A percentile compares a stretch with the other conserved stretches of the same genome.
These are phyloP conservation scores for Stenolophus ochropezus DNA, from an alignment of 2,888 invertebrate species.

Conservation along the genomic window DNA sequence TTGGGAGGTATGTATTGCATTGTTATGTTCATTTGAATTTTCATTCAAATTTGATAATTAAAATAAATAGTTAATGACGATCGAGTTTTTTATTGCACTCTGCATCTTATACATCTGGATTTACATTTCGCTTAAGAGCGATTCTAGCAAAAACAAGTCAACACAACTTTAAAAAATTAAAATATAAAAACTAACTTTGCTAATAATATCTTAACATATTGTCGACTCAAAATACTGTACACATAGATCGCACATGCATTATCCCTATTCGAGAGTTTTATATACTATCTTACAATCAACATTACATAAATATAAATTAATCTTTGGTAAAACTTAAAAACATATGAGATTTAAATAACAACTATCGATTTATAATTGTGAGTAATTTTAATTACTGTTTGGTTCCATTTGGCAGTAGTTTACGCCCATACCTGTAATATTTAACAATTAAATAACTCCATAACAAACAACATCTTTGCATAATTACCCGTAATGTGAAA, in stretches of 20 bases:
- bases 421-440: slow-evolving; percentile 68
- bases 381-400: slow-evolving; percentile 38
- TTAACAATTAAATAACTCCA: slow-evolving; percentile 17
- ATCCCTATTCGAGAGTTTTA: slow-evolving; percentile 23
- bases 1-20: slow-evolving; percentile 52
- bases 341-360: slow-evolving; percentile 9
- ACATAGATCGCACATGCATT: slow-evolving; percentile 35
- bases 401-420: slow-evolving; percentile 27
- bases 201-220: slow-evolving; percentile 35
- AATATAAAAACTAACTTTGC: slow-evolving; percentile 17
- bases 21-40: slow-evolving; percentile 54
- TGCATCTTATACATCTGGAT: slow-evolving; percentile 40
- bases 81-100: slow-evolving; percentile 47
- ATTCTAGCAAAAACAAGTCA: slow-evolving; percentile 23
- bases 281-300: slow-evolving; percentile 25
- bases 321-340: slow-evolving; percentile 48
- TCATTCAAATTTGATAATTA: slow-evolving; percentile 51
- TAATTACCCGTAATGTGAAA: slow-evolving; percentile 86
- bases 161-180: slow-evolving; percentile 31
- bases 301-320: slow-evolving; percentile 47
- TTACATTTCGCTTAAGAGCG: slow-evolving; percentile 30
- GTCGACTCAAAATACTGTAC: slow-evolving; percentile 41
- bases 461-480: neutral
- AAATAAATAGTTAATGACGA: slow-evolving; percentile 58
- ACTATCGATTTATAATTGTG: neutral